Conservation (phyloP, 2,888 invertebrate species). For the Drosophila mimica region DNA sequence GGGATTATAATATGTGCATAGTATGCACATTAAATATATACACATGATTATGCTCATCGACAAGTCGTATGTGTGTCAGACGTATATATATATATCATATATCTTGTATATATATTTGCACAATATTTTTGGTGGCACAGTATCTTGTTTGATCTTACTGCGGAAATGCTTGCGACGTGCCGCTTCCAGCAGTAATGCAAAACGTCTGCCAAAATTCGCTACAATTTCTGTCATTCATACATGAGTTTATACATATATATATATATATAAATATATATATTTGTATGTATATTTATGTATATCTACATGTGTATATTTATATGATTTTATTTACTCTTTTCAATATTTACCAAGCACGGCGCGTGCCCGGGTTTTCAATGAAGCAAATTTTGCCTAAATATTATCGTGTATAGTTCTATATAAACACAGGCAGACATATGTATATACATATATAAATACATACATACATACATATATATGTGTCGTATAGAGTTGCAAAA, state of each 20-base stretch:
- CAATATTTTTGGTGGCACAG: constrained; percentile 43
- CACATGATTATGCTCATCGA: constrained; percentile 22
- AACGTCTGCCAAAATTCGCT: constrained; percentile 53
- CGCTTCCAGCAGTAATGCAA: constrained; percentile 46
- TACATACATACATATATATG: not conserved
- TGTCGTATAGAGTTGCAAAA: not conserved
- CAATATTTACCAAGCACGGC: constrained; percentile 70
- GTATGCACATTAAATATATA: constrained; percentile 3
- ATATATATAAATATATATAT: not conserved
- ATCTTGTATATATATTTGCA: constrained; percentile 31
- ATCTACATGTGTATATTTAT: constrained; percentile 31
- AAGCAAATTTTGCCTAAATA: constrained; percentile 56
- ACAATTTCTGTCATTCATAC: constrained; percentile 60
- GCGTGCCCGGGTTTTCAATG: constrained; percentile 76
- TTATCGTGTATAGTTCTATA: constrained; percentile 20
- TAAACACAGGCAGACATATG: constrained; percentile 4
- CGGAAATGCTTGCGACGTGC: constrained; percentile 79
- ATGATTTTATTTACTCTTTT: constrained; percentile 70
- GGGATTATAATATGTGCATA: constrained; percentile 32
- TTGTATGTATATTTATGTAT: not conserved
- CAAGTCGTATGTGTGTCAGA: constrained; percentile 52
- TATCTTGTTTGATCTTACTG: constrained; percentile 75
- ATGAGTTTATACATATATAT: constrained; percentile 3
- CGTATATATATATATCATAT: constrained; percentile 25
- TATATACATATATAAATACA: not conserved